Base-by-base conservation (phyloP, 1,140 invertebrate species). In the Nasonia giraulti region DNA sequence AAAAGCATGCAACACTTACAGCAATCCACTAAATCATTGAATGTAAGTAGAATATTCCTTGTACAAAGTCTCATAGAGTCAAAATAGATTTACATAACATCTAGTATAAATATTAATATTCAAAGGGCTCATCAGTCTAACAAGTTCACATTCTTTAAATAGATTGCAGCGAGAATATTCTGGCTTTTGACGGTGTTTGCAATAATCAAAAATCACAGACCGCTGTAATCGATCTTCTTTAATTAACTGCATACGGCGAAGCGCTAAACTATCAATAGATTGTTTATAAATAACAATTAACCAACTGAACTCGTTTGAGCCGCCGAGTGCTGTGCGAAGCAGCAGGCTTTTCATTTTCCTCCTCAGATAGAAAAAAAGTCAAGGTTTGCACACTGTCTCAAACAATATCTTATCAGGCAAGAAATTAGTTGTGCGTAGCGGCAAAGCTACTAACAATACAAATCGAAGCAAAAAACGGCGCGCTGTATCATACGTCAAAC, bases 251-350 rank as follows among this genome's bases (percentile, higher is more conserved):
- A 71, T 84, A 68, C 17, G 69, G 12, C 37, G 23, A 77, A 69
- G 40, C 17, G 10, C 40, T 78, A 79, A 78, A 62, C 84, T 82
- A 85, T 85, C 80, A 85, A 82, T 85, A 85, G 84, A 82, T 82
- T 33, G 73, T 81, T 85, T 85, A 85, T 81, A 85, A 85, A 85
- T 85, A 85, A 80, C 77, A 84, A 77, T 81, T 74, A 81, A 81
- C 69, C 83, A 85, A 84, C 33, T 50, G 71, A 85, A 76, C 71
- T 80, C 69, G 17, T 71, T 71, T 11, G 68, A 33, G 20, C 6
- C 8, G 23, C 10, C 14, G 27, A 12, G n/a, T 50, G 47, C 47
- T 50, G 47, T n/a, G 20, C 55, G n/a, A 62, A 62, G 55, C 55
- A 62, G 6, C 40, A 44, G 17, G 17, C 14, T n/a, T n/a, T 20